A percentile compares a stretch with the other conserved stretches of the same genome.
These are phyloP conservation scores for Penaeus indicus DNA, from an alignment of 1,140 invertebrate species.

Conservation along the genomic window DNA sequence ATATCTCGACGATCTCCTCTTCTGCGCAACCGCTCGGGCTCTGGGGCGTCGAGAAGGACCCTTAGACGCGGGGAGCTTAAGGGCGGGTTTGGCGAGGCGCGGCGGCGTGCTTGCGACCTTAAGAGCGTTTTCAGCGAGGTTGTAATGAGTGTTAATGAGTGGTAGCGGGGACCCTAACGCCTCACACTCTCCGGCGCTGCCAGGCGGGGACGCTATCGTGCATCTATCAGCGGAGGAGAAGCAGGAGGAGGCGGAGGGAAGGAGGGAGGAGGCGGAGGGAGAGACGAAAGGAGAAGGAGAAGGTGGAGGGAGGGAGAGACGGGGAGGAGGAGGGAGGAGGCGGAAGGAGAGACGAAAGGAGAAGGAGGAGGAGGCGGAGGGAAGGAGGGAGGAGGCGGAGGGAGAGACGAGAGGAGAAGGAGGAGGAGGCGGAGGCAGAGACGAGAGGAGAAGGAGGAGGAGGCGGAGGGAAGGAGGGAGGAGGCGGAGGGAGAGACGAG, in stretches of 20 bases:
- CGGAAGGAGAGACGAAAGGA: neutral
- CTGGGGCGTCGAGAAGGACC: too few relatives aligned
- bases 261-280: neutral
- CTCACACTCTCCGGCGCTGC: conserved; percentile 57
- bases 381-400: neutral
- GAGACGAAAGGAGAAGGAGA: neutral
- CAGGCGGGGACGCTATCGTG: conserved; percentile 46
- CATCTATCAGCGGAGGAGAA: conserved; percentile 48
- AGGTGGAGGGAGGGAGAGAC: neutral
- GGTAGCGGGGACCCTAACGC: conserved; percentile 48
- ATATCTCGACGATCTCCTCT: conserved; percentile 52
- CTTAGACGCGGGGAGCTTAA: too few relatives aligned
- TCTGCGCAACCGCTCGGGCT: conserved; percentile 16
- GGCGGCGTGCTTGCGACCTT: conserved; percentile 34
- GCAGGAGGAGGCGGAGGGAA: neutral
- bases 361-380: neutral
- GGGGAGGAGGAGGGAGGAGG: neutral
- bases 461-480: neutral
- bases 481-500: neutral
- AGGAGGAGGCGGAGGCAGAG: conserved; percentile 10
- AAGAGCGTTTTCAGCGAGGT: conserved; percentile 36
- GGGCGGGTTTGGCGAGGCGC: too few relatives aligned
- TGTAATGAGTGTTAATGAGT: conserved; percentile 65
- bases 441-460: neutral
- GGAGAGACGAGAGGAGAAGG: neutral